These are phyloP conservation scores for Rissa tridactyla DNA, from an alignment of 2,113 vertebrate genomes.

Conservation along the genomic window DNA sequence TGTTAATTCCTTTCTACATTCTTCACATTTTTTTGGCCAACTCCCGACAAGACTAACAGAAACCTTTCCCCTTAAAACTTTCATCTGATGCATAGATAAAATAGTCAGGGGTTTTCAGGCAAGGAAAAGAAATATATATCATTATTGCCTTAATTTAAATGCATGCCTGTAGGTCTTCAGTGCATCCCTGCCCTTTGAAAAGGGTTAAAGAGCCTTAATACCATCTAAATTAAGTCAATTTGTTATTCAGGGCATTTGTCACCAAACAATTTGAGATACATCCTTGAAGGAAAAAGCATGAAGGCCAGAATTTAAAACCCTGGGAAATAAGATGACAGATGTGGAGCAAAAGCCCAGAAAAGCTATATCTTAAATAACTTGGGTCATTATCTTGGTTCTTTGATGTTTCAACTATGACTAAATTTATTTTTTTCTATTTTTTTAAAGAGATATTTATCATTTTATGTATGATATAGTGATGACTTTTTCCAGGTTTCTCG, in stretches of 20 bases:
- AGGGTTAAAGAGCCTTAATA: not conserved
- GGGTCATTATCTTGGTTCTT: not conserved
- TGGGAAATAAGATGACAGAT: slow-evolving; percentile 21
- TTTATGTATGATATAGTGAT: not conserved
- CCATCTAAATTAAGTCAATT: slow-evolving; percentile 36
- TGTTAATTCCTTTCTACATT: slow-evolving; percentile 50
- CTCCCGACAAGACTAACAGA: slow-evolving; percentile 49
- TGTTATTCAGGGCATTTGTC: not conserved
- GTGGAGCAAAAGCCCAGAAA: not conserved
- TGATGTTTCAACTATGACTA: not conserved
- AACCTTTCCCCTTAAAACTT: slow-evolving; percentile 42
- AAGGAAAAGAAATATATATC: slow-evolving; percentile 34
- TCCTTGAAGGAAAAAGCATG: not conserved
- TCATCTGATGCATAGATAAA: slow-evolving; percentile 43
- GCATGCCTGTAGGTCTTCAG: not conserved
- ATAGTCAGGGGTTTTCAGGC: not conserved
- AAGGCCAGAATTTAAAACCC: not conserved
- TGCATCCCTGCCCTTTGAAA: not conserved
- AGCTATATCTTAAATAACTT: not conserved
- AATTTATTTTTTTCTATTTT: not conserved
- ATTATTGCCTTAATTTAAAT: not conserved
- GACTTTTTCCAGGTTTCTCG: not conserved
- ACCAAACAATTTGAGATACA: slow-evolving; percentile 34
- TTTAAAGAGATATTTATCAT: not conserved
- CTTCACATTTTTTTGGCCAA: slow-evolving; percentile 45